These are phyloP conservation scores for Meandrina meandrites DNA, from an alignment of 92 coral and sea anemone genomes.

Conservation along the genomic window DNA sequence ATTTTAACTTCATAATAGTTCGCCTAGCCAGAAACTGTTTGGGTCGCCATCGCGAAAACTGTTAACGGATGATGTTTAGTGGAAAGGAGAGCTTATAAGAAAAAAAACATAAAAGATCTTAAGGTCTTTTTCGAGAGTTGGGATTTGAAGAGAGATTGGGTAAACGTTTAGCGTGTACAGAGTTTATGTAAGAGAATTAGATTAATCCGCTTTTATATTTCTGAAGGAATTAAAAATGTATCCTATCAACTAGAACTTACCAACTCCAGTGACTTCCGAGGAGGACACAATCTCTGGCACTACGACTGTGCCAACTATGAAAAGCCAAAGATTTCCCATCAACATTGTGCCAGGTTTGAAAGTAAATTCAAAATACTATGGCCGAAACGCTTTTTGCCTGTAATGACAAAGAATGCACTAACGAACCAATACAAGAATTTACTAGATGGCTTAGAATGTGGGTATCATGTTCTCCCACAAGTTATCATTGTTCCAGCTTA, in stretches of 20 bases:
- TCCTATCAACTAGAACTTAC: not conserved
- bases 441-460: not conserved
- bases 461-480: not conserved
- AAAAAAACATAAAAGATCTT: too few species aligned
- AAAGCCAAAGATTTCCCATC: not conserved
- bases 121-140: too few species aligned
- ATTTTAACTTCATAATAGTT: too few species aligned
- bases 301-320: not conserved
- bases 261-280: not conserved
- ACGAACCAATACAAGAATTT: not conserved
- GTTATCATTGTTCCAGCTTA: not conserved
- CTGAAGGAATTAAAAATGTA: too few species aligned
- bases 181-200: too few species aligned
- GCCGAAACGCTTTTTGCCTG: not conserved
- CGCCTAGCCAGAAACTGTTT: too few species aligned
- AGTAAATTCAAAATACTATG: not conserved
- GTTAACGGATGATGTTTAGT: too few species aligned
- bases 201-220: too few species aligned
- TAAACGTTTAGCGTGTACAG: too few species aligned
- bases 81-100: too few species aligned
- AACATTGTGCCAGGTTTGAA: not conserved
- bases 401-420: not conserved
- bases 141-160: too few species aligned
- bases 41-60: too few species aligned
- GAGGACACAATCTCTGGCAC: not conserved